Percentiles rank a stretch among this genome's conserved stretches.
Conservation (phyloP, 2,797 vertebrate species). For the Sebastes jordani region DNA sequence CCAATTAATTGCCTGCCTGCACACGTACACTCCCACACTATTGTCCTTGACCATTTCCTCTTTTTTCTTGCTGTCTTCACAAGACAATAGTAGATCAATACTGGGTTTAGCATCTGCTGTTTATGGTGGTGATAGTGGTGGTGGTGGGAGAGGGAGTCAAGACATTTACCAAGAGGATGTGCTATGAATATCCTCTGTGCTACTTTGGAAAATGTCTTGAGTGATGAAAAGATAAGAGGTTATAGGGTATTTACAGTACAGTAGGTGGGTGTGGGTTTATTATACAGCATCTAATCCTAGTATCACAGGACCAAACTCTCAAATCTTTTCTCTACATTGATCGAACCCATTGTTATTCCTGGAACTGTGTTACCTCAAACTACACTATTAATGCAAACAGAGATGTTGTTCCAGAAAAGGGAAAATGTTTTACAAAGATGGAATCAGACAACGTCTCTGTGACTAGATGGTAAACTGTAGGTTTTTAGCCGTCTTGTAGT, state of each 20-base stretch:
- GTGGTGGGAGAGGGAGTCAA: background rate
- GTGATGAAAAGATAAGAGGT: background rate
- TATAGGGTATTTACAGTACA: background rate
- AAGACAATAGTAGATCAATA: conserved; percentile 39
- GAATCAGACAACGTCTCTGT: background rate
- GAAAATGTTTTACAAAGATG: background rate
- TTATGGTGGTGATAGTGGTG: background rate
- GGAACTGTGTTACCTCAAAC: background rate
- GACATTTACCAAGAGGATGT: background rate
- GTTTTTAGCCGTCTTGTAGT: background rate
- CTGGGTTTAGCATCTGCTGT: conserved; percentile 14
- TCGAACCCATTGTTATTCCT: background rate
- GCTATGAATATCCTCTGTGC: background rate
- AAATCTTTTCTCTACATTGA: background rate
- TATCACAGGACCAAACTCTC: background rate
- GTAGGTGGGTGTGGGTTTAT: background rate
- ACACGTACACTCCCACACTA: background rate
- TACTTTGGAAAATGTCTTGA: background rate
- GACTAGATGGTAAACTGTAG: background rate
- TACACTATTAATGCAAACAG: background rate
- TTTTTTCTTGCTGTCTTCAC: background rate
- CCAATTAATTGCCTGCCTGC: conserved; percentile 14
- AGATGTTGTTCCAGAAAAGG: background rate
- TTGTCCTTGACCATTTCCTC: conserved; percentile 12
- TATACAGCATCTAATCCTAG: background rate